Evolutionary conservation across 2,113 vertebrate genomes (phyloP).

Genomic region (Emydura subglobosa): DNA sequence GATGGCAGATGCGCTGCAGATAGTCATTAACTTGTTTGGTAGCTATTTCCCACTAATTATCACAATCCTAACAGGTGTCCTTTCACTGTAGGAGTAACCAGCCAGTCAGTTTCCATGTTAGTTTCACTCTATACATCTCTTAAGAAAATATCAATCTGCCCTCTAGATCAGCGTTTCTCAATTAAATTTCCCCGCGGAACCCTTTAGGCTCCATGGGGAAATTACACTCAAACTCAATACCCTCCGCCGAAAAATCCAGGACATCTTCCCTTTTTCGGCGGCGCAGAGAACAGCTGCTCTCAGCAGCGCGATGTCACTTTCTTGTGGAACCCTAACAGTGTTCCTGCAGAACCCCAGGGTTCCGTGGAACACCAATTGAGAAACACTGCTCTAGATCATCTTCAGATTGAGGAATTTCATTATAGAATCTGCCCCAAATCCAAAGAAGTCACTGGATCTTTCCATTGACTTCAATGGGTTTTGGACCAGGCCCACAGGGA

Average conservation of each 20-base stretch:
- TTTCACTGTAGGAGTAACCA: not conserved
- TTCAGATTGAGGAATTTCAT: not conserved
- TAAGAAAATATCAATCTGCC: not conserved
- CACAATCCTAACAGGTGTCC: not conserved
- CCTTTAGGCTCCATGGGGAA: too few species aligned
- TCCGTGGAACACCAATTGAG: too few species aligned
- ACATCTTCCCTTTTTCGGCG: too few species aligned
- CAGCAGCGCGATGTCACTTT: too few species aligned
- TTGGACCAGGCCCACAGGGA: not conserved
- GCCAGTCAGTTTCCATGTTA: not conserved
- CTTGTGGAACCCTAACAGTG: too few species aligned
- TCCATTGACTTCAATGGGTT: not conserved
- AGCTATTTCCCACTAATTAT: not conserved
- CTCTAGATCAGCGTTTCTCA: not conserved
- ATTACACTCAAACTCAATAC: too few species aligned
- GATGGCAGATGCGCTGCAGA: not conserved
- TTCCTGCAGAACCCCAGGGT: too few species aligned
- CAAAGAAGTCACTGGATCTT: not conserved
- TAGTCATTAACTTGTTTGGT: not conserved
- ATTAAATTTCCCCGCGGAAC: too few species aligned
- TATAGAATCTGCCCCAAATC: not conserved
- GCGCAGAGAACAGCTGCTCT: too few species aligned
- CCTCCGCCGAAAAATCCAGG: too few species aligned
- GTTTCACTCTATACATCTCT: not conserved
- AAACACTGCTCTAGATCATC: not conserved